Base-by-base conservation (phyloP, 2,797 vertebrate genomes). In the Lacerta agilis region DNA sequence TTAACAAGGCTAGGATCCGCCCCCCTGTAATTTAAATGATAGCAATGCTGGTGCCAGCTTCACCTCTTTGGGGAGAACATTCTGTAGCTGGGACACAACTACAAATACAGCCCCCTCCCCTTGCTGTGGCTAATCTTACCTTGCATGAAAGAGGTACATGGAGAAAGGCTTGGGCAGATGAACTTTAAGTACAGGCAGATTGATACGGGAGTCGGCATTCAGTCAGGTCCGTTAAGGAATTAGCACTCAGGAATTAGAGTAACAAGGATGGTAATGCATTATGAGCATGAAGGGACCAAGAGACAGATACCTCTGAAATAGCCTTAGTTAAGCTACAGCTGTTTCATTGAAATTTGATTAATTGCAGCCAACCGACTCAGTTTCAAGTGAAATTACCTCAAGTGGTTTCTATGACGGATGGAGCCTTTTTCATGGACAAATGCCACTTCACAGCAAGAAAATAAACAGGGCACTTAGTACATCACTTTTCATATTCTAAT, bases 301-400 rank as follows among this genome's bases (percentile, higher is more conserved):
- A 89, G 81, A 89, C 69, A 92, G 61, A 33, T 2, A 67, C 43
- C 41, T 23, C 41, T 49, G 0, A 90, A 20, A 1, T 84, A 5
- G 43, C 49, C 8, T 66, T 86, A 8, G 0, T 66, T 91, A 86
- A 89, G 33, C 27, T 45, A 43, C 3, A 43, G 83, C 79, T 91
- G 5, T 8, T 87, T 88, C 84, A 64, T 84, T 83, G 17, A 72
- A 58, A 55, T 36, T 72, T 23, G 69, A 64, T 83, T 86, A 80
- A 45, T 41, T 90, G 20, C 71, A 76, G 5, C 25, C 88, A 85
- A 89, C 49, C 0, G 81, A 79, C 10, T 83, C 4, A 45, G 8
- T 79, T 94, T 91, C 23, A 64, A 93, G 33, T 81, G 61, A 92
- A 90, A 92, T 88, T 80, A 91, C 67, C 61, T 90, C 6, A 41